phyloP scores from a whole-genome alignment of 2,113 vertebrate genomes.

The Sialia sialis region DNA sequence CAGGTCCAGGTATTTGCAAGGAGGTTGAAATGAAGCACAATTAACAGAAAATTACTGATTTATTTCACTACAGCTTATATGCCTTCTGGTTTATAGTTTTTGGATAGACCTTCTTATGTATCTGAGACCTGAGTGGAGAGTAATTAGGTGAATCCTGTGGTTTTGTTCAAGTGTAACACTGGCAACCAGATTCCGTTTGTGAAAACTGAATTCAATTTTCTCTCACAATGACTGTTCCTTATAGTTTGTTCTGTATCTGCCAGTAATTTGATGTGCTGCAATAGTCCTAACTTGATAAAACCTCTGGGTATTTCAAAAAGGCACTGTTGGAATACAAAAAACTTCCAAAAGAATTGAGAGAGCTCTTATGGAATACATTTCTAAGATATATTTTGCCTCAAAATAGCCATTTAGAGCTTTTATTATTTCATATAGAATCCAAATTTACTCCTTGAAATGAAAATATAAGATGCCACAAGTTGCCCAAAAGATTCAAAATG shows the following conservation, averaged over 20 bases:
- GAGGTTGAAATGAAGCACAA: not conserved
- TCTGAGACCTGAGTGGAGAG: not conserved
- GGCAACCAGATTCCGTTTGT: not conserved
- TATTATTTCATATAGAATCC: not conserved
- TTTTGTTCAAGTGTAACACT: not conserved
- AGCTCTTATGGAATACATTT: not conserved
- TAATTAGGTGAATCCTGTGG: not conserved
- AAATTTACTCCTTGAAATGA: not conserved
- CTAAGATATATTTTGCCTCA: not conserved
- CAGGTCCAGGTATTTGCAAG: not conserved
- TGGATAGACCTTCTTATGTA: not conserved
- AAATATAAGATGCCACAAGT: not conserved
- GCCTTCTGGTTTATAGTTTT: not conserved
- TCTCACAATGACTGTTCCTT: not conserved
- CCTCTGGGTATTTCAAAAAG: not conserved
- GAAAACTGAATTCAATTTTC: not conserved
- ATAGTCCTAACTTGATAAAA: not conserved
- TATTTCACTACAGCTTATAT: not conserved
- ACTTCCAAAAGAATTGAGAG: not conserved
- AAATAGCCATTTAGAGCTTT: not conserved
- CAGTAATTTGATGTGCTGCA: not conserved
- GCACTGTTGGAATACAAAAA: not conserved
- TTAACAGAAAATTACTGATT: not conserved
- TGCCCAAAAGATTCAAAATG: not conserved
- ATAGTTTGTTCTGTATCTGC: not conserved